These are phyloP conservation scores for Chaetops frenatus DNA, from an alignment of 2,113 vertebrate genomes.

Conservation along the genomic window DNA sequence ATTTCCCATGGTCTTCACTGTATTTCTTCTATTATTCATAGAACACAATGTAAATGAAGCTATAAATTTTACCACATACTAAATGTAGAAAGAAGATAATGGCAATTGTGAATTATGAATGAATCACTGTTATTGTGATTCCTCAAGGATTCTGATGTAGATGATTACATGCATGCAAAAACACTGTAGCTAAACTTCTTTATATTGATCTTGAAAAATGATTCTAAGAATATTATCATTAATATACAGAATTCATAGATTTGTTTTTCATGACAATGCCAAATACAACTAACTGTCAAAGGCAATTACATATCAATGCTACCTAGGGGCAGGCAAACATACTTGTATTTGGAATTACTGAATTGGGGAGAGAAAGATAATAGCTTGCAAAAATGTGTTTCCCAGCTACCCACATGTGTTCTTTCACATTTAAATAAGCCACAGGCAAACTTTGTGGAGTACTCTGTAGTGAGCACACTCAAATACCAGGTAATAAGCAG, in stretches of 20 bases:
- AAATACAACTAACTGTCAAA: slow-evolving; percentile 13
- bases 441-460: slow-evolving; percentile 24
- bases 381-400: slow-evolving; percentile 27
- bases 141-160: slow-evolving; percentile 76
- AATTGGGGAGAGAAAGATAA: neutral
- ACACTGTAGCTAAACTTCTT: slow-evolving; percentile 63
- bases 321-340: neutral
- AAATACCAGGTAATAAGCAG: slow-evolving; percentile 7
- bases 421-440: slow-evolving; percentile 60
- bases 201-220: slow-evolving; percentile 56
- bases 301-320: slow-evolving; percentile 36
- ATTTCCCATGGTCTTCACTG: slow-evolving; percentile 75
- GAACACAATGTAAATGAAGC: slow-evolving; percentile 83
- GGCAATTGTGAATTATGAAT: slow-evolving; percentile 85
- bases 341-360: slow-evolving; percentile 24
- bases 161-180: slow-evolving; percentile 72
- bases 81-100: slow-evolving; percentile 79
- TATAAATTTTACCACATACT: slow-evolving; percentile 78
- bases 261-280: slow-evolving; percentile 45
- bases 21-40: slow-evolving; percentile 85
- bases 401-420: slow-evolving; percentile 27
- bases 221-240: slow-evolving; percentile 54
- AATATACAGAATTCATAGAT: slow-evolving; percentile 42
- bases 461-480: slow-evolving; percentile 1
- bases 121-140: slow-evolving; percentile 81